Evolutionary conservation across 2,888 invertebrate genomes (phyloP), one percentile per base, ranked within the genome.

Genomic region (Trissonchulus sp.): DNA sequence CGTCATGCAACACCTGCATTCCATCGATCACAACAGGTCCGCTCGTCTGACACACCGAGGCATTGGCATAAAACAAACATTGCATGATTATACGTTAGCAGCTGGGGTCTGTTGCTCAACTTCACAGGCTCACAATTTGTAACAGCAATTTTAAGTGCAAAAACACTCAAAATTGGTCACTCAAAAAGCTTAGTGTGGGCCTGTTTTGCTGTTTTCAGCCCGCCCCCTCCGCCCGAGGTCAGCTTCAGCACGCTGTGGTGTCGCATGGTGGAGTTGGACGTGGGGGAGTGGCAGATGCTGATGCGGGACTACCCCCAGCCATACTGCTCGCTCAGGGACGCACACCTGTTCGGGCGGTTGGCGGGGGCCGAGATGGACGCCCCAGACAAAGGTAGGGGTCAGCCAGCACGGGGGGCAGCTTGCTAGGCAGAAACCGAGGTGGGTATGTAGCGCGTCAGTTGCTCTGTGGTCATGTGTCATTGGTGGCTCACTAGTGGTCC

Each of bases 251-350:
- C 94, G 0, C 87, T 97, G 33, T 99, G 97, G 97, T 94, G 94
- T 81, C 90, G 98, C 8, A 90, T 90, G 72, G 90, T 98, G 33
- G 90, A 91, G 79, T 89, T 93, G 73, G 90, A 91, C 78, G 92
- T 93, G 80, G 89, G 90, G 30, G 91, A 91, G 81, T 94, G 95
- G 92, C 92, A 91, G 82, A 90, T 95, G 80, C 90, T 92, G 82
- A 87, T 99, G 78, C 88, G 98, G 2, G 98, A 99, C 87, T 98
- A 96, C 86, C 95, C 96, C 0, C 94, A 95, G 84, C 93, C 95
- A 0, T 89, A 96, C 86, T 88, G 97, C 81, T 90, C 91, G 81
- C 91, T 94, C 76, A 90, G 90, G 80, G 90, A 91, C 78, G 89
- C 95, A 84, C 90, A 91, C 78, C 88, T 96, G 76, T 95, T 93